These are phyloP conservation scores for Philereme transversata DNA, from an alignment of 2,888 invertebrate species.

Conservation along the genomic window DNA sequence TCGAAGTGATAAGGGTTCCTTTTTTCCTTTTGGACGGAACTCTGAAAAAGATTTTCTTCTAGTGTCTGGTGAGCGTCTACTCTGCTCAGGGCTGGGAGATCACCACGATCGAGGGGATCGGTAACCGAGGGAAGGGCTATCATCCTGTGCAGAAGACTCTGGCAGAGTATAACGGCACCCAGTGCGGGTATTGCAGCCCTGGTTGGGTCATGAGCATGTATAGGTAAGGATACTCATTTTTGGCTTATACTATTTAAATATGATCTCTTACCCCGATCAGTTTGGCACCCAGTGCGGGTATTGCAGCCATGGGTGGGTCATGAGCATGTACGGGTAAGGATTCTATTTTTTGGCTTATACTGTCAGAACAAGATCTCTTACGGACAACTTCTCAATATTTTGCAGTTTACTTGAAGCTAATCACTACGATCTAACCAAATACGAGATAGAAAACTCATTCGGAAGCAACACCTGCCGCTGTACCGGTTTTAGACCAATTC, in stretches of 20 bases:
- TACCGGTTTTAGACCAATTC: slow-evolving; percentile 90
- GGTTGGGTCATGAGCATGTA: slow-evolving; percentile 91
- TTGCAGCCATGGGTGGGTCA: slow-evolving; percentile 90
- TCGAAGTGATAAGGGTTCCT: no score
- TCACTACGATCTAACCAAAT: slow-evolving; percentile 40
- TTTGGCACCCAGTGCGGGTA: slow-evolving; percentile 88
- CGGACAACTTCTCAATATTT: not conserved
- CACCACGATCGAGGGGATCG: slow-evolving; percentile 88
- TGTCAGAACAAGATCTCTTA: not conserved
- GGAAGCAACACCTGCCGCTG: slow-evolving; percentile 92
- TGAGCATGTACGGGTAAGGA: slow-evolving; percentile 87
- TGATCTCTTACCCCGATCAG: no score
- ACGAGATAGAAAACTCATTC: slow-evolving; percentile 88
- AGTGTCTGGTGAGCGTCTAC: slow-evolving; percentile 86
- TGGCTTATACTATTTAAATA: no score
- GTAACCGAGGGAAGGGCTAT: slow-evolving; percentile 85
- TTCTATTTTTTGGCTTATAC: no score
- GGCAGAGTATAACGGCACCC: slow-evolving; percentile 86
- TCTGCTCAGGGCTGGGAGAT: slow-evolving; percentile 87
- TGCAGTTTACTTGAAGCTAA: slow-evolving; percentile 41
- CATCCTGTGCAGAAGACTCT: slow-evolving; percentile 86
- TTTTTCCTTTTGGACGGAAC: no score
- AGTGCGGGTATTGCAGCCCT: slow-evolving; percentile 90
- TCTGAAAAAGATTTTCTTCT: slow-evolving; percentile 9
- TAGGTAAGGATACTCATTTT: slow-evolving; percentile 64